These are phyloP conservation scores for Cantharis rufa DNA, from an alignment of 2,888 invertebrate species.

Conservation along the genomic window DNA sequence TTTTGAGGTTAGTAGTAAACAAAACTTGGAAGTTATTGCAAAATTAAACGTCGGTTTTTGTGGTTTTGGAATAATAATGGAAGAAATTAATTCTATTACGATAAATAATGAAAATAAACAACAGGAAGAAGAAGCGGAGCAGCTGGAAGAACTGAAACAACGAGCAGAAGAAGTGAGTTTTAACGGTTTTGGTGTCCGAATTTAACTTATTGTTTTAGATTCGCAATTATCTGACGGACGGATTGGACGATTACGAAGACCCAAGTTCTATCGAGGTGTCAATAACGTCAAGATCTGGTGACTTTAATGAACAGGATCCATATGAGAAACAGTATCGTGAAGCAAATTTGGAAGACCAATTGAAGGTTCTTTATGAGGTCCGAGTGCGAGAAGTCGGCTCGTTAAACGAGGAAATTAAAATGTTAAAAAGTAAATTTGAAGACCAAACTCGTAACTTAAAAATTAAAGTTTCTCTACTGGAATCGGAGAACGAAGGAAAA, in stretches of 20 bases:
- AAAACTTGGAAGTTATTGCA: not conserved
- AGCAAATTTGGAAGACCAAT: constrained; percentile 34
- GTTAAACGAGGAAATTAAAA: constrained; percentile 33
- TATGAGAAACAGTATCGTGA: constrained; percentile 33
- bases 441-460: constrained; percentile 24
- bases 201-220: constrained; percentile 29
- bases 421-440: constrained; percentile 25
- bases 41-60: not conserved
- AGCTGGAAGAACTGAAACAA: constrained; percentile 38
- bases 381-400: constrained; percentile 37
- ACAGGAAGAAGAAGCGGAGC: constrained; percentile 37
- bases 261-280: constrained; percentile 40
- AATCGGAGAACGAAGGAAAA: constrained; percentile 36
- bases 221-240: constrained; percentile 35
- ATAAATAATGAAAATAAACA: constrained; percentile 13
- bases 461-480: constrained; percentile 30
- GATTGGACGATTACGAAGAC: constrained; percentile 40
- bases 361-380: constrained; percentile 39
- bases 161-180: constrained; percentile 37
- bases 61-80: not conserved
- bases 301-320: constrained; percentile 1
- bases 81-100: constrained; percentile 6
- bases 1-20: not conserved
- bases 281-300: constrained; percentile 29
- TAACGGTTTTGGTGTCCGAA: not conserved